These are phyloP conservation scores for Falcaria lacertinaria DNA, from an alignment of 2,888 invertebrate species.

Conservation along the genomic window DNA sequence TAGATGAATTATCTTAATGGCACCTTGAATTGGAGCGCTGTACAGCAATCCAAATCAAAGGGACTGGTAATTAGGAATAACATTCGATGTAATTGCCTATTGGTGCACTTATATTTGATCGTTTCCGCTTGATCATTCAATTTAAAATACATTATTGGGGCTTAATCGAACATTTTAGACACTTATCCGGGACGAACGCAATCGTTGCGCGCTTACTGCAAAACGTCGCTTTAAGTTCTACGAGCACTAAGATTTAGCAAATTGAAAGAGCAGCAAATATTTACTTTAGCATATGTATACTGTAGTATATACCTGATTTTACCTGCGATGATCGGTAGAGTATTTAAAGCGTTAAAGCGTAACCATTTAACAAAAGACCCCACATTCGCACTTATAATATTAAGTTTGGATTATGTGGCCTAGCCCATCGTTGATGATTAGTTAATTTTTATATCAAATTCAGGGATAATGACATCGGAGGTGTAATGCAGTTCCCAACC, in stretches of 20 bases:
- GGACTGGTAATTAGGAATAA: conserved; percentile 27
- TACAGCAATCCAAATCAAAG: conserved; percentile 26
- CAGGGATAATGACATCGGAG: conserved; percentile 21
- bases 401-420: too few species aligned
- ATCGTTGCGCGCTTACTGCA: too few species aligned
- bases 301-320: too few species aligned
- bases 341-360: too few species aligned
- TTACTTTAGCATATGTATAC: too few species aligned
- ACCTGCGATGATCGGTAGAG: too few species aligned
- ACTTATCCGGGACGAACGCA: conserved; percentile 1
- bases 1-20: conserved; percentile 30
- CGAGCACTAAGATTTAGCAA: too few species aligned
- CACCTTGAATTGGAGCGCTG: conserved; percentile 10
- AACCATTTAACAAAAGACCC: too few species aligned
- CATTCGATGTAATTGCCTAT: conserved; percentile 22
- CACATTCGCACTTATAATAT: too few species aligned
- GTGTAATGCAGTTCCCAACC: conserved; percentile 36
- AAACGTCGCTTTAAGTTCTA: too few species aligned
- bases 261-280: too few species aligned
- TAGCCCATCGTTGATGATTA: not conserved
- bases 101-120: conserved; percentile 22
- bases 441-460: conserved; percentile 6
- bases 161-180: conserved; percentile 17
- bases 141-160: conserved; percentile 27
- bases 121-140: conserved; percentile 42